Evolutionary conservation across 2,888 invertebrate species (phyloP), one percentile per base, ranked within the genome.

Genomic region (Drosophila maculinotata): DNA sequence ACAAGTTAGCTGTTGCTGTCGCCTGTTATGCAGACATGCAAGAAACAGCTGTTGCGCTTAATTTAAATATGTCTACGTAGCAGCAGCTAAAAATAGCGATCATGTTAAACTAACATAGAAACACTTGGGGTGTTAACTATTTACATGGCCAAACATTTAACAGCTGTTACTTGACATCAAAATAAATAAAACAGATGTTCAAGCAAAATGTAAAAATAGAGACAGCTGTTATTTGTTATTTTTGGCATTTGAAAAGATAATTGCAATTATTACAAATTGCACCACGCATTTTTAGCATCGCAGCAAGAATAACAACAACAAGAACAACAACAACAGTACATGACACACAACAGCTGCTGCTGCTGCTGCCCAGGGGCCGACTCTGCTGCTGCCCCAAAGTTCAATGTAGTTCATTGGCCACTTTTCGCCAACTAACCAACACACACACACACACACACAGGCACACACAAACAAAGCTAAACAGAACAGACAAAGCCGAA

Each of bases 321-420:
- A 66, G 28, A 41, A 26, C 15, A 51, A 47, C 45, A 20, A 4
- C 20, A 52, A 53, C 35, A 75, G 77, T 78, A 84, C 57, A 80
- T 84, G 85, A 87, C 63, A 68, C 17, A 73, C 44, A 68, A 87
- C 79, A 87, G 87, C 80, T 71, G 76, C 59, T 64, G 54, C 57
- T 14, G 47, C 28, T 53, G 48, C 59, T 59, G 65, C 71, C 71
- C 74, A 68, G 69, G 69, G 69, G 63, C 72, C 66, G 59, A 57
- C 63, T 35, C 65, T 62, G 77, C 79, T 64, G 56, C 51, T 60
- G 73, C 56, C 72, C 69, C 83, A 86, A 78, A 84, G 84, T 88
- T 84, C 84, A 84, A 84, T 84, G 84, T 87, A 88, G 84, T 84
- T 84, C 88, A 84, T 84, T 88, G 83, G 87, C 87, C 83, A 88